Conservation (phyloP, 2,888 invertebrate genomes). For the Nomada ferruginata region DNA sequence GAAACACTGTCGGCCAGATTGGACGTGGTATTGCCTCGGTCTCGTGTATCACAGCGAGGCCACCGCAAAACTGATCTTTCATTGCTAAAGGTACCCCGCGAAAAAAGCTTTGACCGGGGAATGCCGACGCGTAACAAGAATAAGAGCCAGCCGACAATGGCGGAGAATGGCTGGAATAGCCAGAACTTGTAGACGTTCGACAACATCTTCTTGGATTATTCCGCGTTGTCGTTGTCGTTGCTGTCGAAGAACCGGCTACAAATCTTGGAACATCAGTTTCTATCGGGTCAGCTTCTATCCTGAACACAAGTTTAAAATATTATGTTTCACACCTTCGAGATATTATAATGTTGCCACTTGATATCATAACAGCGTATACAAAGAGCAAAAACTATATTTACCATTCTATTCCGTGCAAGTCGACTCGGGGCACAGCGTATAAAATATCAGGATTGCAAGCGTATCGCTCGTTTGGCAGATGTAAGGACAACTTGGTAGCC, state of each 20-base stretch:
- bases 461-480: conserved; percentile 58
- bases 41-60: conserved; percentile 78
- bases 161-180: conserved; percentile 79
- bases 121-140: conserved; percentile 68
- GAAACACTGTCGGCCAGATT: conserved; percentile 74
- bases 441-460: conserved; percentile 54
- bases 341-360: too few relatives aligned
- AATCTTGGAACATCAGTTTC: conserved; percentile 76
- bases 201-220: conserved; percentile 75
- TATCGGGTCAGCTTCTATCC: conserved; percentile 77
- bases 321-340: background rate
- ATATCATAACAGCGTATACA: background rate
- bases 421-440: conserved; percentile 63
- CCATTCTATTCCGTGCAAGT: conserved; percentile 73
- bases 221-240: conserved; percentile 55
- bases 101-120: conserved; percentile 53
- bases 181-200: conserved; percentile 79
- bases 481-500: conserved; percentile 54
- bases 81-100: conserved; percentile 49
- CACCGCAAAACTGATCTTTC: conserved; percentile 63
- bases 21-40: conserved; percentile 78
- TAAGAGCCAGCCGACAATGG: conserved; percentile 75
- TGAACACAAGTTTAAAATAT: conserved; percentile 48
- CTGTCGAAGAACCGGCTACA: conserved; percentile 62
- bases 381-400: conserved; percentile 28